Evolutionary conservation across 30 jellyfish, hydroid and myxozoan genomes (phyloP).

Genomic region (Turritopsis rubra): DNA sequence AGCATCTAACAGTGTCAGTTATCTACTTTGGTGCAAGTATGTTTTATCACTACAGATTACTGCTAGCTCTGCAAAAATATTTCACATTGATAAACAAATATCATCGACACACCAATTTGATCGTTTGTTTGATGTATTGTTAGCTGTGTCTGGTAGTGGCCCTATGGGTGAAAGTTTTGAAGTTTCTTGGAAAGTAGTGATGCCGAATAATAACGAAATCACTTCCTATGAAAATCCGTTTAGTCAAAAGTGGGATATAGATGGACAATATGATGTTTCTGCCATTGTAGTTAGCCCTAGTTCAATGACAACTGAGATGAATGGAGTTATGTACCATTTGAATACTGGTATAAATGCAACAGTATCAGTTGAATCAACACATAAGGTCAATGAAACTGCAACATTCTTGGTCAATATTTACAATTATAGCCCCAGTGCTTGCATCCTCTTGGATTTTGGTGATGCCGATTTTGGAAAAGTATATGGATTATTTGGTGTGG

Average conservation of each 20-base stretch:
- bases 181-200: not conserved
- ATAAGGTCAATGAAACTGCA: not conserved
- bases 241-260: not conserved
- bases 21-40: not conserved
- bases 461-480: not conserved
- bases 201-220: too few relatives aligned
- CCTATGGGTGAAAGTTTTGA: not conserved
- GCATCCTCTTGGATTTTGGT: not conserved
- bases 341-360: not conserved
- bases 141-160: not conserved
- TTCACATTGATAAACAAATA: not conserved
- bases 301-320: not conserved
- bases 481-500: not conserved
- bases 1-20: not conserved
- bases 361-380: not conserved
- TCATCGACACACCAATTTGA: not conserved
- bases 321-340: not conserved
- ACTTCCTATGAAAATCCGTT: not conserved
- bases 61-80: not conserved
- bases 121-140: not conserved
- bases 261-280: not conserved
- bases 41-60: not conserved
- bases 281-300: not conserved
- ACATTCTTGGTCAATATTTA: not conserved
- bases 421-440: not conserved